Conservation (phyloP, 2,113 vertebrate genomes). For the Pimephales promelas region DNA sequence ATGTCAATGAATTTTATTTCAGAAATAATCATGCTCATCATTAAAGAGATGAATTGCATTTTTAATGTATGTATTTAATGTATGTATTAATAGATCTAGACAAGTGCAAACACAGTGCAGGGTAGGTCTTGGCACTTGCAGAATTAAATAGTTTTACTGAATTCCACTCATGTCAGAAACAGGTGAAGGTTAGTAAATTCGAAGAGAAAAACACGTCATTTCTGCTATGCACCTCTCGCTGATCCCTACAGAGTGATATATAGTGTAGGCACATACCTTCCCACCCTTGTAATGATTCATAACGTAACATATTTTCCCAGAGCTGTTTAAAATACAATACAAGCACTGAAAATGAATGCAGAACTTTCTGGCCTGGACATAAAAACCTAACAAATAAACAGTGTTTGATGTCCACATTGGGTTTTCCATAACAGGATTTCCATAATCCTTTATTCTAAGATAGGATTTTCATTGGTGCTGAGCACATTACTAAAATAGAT, state of each 20-base stretch:
- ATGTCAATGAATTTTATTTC: background rate
- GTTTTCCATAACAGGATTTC: slow-evolving; percentile 68
- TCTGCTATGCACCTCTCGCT: background rate
- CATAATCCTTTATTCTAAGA: slow-evolving; percentile 52
- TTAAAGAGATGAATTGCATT: background rate
- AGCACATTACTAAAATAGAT: slow-evolving; percentile 52
- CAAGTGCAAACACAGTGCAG: background rate
- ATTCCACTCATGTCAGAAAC: slow-evolving; percentile 2
- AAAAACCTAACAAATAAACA: slow-evolving; percentile 61
- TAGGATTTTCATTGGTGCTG: slow-evolving; percentile 52
- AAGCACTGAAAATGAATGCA: slow-evolving; percentile 5
- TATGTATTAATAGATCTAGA: background rate
- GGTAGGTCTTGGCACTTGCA: background rate
- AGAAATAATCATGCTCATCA: background rate
- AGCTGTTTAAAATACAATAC: slow-evolving; percentile 36
- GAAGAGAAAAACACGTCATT: too few species aligned
- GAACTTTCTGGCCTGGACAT: slow-evolving; percentile 48
- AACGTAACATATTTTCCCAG: background rate
- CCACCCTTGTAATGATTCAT: background rate
- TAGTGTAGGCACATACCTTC: background rate
- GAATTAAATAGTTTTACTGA: background rate
- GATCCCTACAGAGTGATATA: background rate
- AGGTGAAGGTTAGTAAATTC: background rate
- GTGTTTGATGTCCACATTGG: slow-evolving; percentile 61
- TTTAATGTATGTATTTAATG: background rate